Base-by-base conservation (phyloP, 2,113 vertebrate genomes). In the Sturnira hondurensis region DNA sequence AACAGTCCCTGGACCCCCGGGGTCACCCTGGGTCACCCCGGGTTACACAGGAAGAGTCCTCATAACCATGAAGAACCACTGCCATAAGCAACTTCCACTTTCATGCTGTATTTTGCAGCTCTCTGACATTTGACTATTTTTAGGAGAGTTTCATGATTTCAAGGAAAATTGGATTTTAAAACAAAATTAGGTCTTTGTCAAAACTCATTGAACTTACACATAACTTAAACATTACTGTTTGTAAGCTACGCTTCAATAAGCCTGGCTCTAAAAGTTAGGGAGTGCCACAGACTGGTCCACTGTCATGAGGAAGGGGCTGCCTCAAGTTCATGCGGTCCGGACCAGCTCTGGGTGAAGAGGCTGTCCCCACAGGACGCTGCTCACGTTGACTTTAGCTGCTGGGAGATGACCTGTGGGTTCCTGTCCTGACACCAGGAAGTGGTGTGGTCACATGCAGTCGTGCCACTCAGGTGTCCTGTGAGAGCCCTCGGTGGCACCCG, bases 391-490 rank as follows among this genome's bases (percentile, higher is more conserved):
- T 10, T 19, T 16, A 68, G 38, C 38, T 16, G 41, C 19, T 19
- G 50, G 10, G 7, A 68, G 19, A 41, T 2, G 15, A 20, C n/a
- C 33, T 38, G 41, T 41, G 4, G 41, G 36, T 28, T 5, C 13
- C 52, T 3, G 19, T 19, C 22, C 76, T 31, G 14, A 43, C 38
- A 43, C 54, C 12, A 83, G 67, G 19, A 73, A 74, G 45, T 14
- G 20, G 38, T 22, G 26, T 63, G 26, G 56, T 47, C 4, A 1
- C 19, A 10, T 33, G 1, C 1, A 36, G 33, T 22, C 0, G 0
- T 15, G 50, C 33, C 33, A 6, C 71, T 73, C 31, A 54, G 22
- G 31, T 50, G 19, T 76, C 33, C 24, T 22, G 31, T 13, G 19
- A 88, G 26, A 73, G 47, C 54, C 41, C 38, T 19, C 33, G 33